Evolutionary conservation across 2,113 vertebrate genomes (phyloP).

Genomic region (Nycticebus coucang): DNA sequence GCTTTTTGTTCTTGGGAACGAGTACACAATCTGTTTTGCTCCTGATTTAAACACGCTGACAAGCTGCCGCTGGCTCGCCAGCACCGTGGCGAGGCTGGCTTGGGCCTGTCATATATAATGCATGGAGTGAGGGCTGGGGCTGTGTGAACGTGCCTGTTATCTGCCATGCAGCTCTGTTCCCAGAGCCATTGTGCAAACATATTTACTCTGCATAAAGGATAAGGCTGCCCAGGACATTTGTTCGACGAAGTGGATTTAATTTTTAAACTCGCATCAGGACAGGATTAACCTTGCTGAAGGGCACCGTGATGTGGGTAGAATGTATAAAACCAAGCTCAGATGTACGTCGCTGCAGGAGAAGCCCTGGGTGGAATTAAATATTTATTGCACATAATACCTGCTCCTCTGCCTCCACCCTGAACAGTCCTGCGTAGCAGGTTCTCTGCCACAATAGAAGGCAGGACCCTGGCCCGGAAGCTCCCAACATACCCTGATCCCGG

Average conservation of each 20-base stretch:
- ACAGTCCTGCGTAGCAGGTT: not conserved
- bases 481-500: not conserved
- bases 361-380: slow-evolving; percentile 50
- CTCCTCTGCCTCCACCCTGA: accelerated
- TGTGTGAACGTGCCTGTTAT: not conserved
- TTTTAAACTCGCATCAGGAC: slow-evolving; percentile 56
- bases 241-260: slow-evolving; percentile 54
- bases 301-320: not conserved
- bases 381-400: slow-evolving; percentile 16
- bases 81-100: accelerated
- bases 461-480: accelerated
- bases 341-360: not conserved
- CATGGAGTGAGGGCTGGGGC: not conserved
- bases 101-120: not conserved
- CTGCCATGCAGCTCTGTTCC: not conserved
- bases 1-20: not conserved
- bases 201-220: slow-evolving; percentile 1
- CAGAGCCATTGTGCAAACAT: not conserved
- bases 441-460: not conserved
- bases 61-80: not conserved
- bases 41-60: not conserved
- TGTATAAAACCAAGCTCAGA: slow-evolving; percentile 28
- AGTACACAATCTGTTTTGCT: not conserved
- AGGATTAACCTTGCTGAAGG: slow-evolving; percentile 82
- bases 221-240: slow-evolving; percentile 53